Percentiles rank a stretch among this genome's conserved stretches.
These are phyloP conservation scores for Melinopterus prodromus DNA, from an alignment of 2,888 invertebrate genomes.

Conservation along the genomic window DNA sequence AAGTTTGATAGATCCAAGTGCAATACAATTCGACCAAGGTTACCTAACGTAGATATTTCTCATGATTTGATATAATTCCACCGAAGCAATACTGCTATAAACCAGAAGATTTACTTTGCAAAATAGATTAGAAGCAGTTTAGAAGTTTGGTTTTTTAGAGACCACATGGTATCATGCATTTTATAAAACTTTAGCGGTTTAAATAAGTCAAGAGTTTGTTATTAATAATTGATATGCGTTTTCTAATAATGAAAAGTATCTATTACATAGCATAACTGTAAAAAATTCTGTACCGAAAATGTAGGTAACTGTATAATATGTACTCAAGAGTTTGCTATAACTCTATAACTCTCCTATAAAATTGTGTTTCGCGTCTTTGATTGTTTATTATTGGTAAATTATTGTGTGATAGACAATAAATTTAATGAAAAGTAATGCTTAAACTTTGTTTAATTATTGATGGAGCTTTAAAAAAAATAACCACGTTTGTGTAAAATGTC, in stretches of 20 bases:
- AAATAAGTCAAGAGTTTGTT: neutral
- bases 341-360: no score
- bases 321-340: no score
- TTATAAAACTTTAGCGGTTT: neutral
- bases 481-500: no score
- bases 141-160: neutral
- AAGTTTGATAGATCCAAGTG: neutral
- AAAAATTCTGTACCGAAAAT: neutral
- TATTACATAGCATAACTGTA: neutral
- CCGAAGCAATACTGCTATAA: neutral
- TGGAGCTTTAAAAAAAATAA: no score
- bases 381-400: no score
- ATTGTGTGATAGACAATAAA: no score
- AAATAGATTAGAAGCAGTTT: neutral
- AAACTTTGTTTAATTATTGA: no score
- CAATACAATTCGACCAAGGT: neutral
- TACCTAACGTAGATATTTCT: neutral
- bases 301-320: neutral
- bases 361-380: no score
- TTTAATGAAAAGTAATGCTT: no score
- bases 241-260: neutral
- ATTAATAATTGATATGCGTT: neutral
- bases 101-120: neutral
- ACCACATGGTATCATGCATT: neutral
- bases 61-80: neutral